phyloP scores from a whole-genome alignment of 2,888 invertebrate genomes.

The Leistus spinibarbis region DNA sequence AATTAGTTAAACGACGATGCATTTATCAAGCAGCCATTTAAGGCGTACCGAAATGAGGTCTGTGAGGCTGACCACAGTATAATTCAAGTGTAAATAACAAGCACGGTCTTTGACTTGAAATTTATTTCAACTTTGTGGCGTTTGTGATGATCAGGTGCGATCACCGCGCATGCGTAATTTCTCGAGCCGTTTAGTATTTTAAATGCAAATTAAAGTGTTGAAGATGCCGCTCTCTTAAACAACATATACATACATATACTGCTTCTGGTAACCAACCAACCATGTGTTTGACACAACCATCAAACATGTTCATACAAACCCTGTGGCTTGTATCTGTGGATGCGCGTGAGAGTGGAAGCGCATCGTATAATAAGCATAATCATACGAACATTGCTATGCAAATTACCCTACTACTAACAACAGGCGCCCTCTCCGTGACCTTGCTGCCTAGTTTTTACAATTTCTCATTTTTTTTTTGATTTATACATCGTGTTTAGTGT shows the following conservation, averaged over 20 bases:
- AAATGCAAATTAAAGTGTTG: constrained; percentile 32
- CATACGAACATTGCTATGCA: background rate
- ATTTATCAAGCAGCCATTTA: constrained; percentile 33
- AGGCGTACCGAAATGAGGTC: constrained; percentile 29
- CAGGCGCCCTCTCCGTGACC: background rate
- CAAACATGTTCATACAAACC: background rate
- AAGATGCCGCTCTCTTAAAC: background rate
- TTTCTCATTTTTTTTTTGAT: background rate
- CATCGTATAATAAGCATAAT: constrained; percentile 3
- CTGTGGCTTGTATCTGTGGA: background rate
- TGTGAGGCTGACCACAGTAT: constrained; percentile 12
- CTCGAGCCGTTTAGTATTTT: constrained; percentile 25
- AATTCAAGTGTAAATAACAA: constrained; percentile 36
- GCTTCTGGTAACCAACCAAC: background rate
- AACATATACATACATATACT: constrained; percentile 3
- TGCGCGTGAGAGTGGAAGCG: background rate
- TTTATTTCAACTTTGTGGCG: constrained; percentile 30
- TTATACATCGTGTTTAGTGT: background rate
- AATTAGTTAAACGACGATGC: constrained; percentile 32
- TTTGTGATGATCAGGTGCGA: constrained; percentile 23
- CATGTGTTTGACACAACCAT: background rate
- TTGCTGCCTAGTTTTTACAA: background rate
- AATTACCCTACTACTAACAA: background rate
- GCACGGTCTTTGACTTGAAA: constrained; percentile 17
- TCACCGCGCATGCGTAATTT: constrained; percentile 14